Conservation (phyloP, 2,113 vertebrate species). For the Puma concolor region DNA sequence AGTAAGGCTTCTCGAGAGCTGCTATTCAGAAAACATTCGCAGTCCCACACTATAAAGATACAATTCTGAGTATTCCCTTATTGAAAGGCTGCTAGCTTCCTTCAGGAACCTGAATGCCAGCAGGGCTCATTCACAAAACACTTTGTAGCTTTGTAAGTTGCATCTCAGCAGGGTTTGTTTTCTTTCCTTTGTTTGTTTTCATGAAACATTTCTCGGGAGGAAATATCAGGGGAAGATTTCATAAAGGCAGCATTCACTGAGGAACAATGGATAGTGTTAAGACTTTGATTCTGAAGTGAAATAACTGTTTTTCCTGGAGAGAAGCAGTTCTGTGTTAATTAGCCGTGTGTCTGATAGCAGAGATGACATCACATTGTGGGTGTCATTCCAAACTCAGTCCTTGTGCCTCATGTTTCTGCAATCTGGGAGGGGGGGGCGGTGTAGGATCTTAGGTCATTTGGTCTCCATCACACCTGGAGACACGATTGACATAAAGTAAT, state of each 20-base stretch:
- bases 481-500: neutral
- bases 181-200: conserved; percentile 46
- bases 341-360: neutral
- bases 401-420: neutral
- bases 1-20: rapidly evolving
- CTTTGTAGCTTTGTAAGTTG: neutral
- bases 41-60: neutral
- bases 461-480: neutral
- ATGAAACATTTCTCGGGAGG: conserved; percentile 34
- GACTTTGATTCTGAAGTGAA: conserved; percentile 2
- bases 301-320: conserved; percentile 8
- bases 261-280: conserved; percentile 18
- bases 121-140: neutral
- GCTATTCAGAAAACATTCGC: neutral
- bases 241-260: conserved; percentile 42
- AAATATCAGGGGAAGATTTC: conserved; percentile 11
- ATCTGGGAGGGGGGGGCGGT: neutral
- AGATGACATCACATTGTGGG: neutral
- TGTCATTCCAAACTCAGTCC: neutral
- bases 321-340: neutral
- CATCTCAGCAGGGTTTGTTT: neutral
- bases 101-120: neutral
- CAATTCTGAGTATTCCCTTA: neutral
- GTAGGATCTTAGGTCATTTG: neutral
- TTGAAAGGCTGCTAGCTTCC: neutral